Conservation (phyloP, 2,888 invertebrate genomes). For the Orthosia incerta region DNA sequence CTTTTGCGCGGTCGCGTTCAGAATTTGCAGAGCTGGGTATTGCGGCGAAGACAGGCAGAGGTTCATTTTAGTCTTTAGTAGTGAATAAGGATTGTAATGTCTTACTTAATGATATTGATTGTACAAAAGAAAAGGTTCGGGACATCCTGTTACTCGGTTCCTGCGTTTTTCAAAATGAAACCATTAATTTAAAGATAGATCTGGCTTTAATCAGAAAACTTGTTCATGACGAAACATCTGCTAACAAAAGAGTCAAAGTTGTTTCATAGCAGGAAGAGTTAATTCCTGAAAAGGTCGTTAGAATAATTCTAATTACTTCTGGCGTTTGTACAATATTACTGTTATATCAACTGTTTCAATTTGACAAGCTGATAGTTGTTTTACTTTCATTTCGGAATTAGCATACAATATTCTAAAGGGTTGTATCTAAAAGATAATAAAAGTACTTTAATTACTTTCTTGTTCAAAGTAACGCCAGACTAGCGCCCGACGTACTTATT, state of each 20-base stretch:
- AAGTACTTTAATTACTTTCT: constrained; percentile 29
- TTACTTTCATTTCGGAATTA: constrained; percentile 44
- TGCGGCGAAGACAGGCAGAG: not conserved
- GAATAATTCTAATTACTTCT: constrained; percentile 43
- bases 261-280: constrained; percentile 9
- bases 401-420: constrained; percentile 22
- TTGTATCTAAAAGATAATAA: constrained; percentile 11
- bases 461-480: constrained; percentile 16
- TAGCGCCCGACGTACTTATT: constrained; percentile 42
- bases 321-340: constrained; percentile 33
- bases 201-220: not conserved
- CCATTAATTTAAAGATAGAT: constrained; percentile 1
- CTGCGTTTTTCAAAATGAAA: not conserved
- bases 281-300: constrained; percentile 28
- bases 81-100: not conserved
- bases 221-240: constrained; percentile 7
- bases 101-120: not conserved
- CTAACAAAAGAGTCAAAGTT: constrained; percentile 17
- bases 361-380: constrained; percentile 36
- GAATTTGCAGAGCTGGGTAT: constrained; percentile 11
- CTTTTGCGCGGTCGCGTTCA: constrained; percentile 1
- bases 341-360: constrained; percentile 18
- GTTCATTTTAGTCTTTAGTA: not conserved
- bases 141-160: not conserved
- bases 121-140: not conserved